Percentiles rank a stretch among this genome's conserved stretches.
These are phyloP conservation scores for Procambarus clarkii DNA, from an alignment of 1,140 invertebrate species.

Conservation along the genomic window DNA sequence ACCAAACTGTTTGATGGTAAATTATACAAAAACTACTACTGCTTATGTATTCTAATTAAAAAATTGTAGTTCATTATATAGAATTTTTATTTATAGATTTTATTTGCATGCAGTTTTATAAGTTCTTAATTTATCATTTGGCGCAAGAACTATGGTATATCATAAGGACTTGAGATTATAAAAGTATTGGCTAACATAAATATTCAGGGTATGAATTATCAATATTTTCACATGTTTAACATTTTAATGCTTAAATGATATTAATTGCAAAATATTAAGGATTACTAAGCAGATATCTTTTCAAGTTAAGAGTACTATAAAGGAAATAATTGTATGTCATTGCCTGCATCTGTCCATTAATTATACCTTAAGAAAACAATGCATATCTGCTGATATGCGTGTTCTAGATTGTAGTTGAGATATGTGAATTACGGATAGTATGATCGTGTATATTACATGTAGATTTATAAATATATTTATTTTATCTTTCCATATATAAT, in stretches of 20 bases:
- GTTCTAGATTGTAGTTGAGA: constrained; percentile 45
- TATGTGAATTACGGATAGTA: constrained; percentile 39
- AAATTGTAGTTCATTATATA: too few relatives aligned
- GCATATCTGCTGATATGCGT: constrained; percentile 38
- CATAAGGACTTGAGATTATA: neutral
- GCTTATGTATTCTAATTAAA: too few relatives aligned
- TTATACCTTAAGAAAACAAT: constrained; percentile 43
- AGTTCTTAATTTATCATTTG: neutral
- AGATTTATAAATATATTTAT: constrained; percentile 64
- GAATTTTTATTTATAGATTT: too few relatives aligned
- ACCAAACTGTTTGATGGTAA: too few relatives aligned
- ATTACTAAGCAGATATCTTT: neutral
- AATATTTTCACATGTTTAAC: neutral
- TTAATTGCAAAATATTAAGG: constrained; percentile 6
- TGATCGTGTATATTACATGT: constrained; percentile 49
- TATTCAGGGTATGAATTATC: neutral
- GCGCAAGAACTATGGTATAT: neutral
- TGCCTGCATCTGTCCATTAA: constrained; percentile 58
- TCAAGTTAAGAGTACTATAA: constrained; percentile 1
- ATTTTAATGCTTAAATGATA: neutral
- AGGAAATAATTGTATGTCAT: constrained; percentile 23
- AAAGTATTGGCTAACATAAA: neutral
- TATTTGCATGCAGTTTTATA: too few relatives aligned
- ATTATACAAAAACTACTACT: too few relatives aligned
- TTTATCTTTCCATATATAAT: constrained; percentile 45